Evolutionary conservation across 1,140 invertebrate genomes (phyloP), one percentile per base, ranked within the genome.

Genomic region (Drusus annulatus): DNA sequence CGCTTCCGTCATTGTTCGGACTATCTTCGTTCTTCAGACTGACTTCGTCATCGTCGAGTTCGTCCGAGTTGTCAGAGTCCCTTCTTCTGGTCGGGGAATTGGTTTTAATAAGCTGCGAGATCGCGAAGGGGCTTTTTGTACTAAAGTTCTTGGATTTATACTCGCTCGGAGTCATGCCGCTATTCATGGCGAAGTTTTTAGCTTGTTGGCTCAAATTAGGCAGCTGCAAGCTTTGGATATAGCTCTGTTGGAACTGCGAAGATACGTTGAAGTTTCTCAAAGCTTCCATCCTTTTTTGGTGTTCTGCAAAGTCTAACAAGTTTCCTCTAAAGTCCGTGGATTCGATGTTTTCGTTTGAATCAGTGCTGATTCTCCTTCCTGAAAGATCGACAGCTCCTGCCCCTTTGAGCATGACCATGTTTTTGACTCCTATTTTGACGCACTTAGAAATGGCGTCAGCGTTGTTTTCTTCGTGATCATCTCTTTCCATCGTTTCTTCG

Each of bases 111-210:
- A 90, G 84, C 83, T 90, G 89, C 50, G 89, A 90, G 86, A 90
- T 90, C 85, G 89, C 89, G 84, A 90, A 90, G 76, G 89, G 89
- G 86, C 89, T 90, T 87, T 90, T 90, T 86, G 89, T 88, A 88
- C 89, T 90, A 84, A 90, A 90, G 69, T 87, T 87, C 86, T 90
- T 90, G 36, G 82, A 76, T 77, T 81, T 83, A 58, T 79, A 83
- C 62, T 83, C 81, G 31, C 77, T 83, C 3, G 81, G 79, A n/a
- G 76, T 83, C 17, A 75, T 77, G 17, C 31, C 74, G 6, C 69
- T 60, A 50, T 73, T 81, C 16, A 71, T 78, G 4, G 58, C 78
- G n/a, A 78, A 52, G 36, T 63, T 76, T 17, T 79, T 81, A 1
- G 19, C 71, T 17, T 56, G 79, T 15, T 78, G 58, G 6, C 31